These are phyloP conservation scores for Phenganax stokvisi DNA, from an alignment of 92 coral and sea anemone genomes.

Conservation along the genomic window DNA sequence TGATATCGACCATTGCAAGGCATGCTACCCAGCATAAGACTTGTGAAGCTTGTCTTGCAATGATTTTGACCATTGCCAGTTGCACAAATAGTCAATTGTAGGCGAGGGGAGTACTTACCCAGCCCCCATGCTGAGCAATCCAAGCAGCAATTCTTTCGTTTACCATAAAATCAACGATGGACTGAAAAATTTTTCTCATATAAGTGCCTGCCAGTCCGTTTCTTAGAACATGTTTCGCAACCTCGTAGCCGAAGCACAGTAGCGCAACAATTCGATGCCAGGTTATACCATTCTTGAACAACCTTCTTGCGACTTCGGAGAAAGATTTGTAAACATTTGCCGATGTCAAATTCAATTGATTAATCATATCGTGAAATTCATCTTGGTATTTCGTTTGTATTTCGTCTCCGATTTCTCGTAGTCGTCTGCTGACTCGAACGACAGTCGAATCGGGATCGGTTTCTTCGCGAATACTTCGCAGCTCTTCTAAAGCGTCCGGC, in stretches of 20 bases:
- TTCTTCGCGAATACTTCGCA: slow-evolving; percentile 76
- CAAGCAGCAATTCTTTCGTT: slow-evolving; percentile 90
- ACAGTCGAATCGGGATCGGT: slow-evolving; percentile 56
- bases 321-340: slow-evolving; percentile 92
- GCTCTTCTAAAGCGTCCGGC: slow-evolving; percentile 96
- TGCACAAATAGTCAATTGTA: not conserved
- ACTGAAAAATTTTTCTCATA: slow-evolving; percentile 78
- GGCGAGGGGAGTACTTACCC: slow-evolving; percentile 58
- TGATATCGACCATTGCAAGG: too few species aligned
- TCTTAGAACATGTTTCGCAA: slow-evolving; percentile 80
- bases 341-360: slow-evolving; percentile 70
- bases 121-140: slow-evolving; percentile 91
- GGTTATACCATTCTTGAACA: slow-evolving; percentile 83
- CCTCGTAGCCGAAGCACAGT: slow-evolving; percentile 94
- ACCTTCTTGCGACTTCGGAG: slow-evolving; percentile 83
- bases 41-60: too few species aligned
- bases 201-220: slow-evolving; percentile 92
- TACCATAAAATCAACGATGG: slow-evolving; percentile 86
- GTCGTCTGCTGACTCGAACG: slow-evolving; percentile 74
- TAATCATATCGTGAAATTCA: slow-evolving; percentile 95
- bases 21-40: too few species aligned
- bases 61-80: too few species aligned
- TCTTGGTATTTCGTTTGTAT: slow-evolving; percentile 85
- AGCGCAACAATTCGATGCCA: slow-evolving; percentile 93
- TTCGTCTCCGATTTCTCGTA: slow-evolving; percentile 97